A percentile compares a stretch with the other conserved stretches of the same genome.
phyloP scores from a whole-genome alignment of 2,113 vertebrate genomes.

The Heloderma charlesbogerti region DNA sequence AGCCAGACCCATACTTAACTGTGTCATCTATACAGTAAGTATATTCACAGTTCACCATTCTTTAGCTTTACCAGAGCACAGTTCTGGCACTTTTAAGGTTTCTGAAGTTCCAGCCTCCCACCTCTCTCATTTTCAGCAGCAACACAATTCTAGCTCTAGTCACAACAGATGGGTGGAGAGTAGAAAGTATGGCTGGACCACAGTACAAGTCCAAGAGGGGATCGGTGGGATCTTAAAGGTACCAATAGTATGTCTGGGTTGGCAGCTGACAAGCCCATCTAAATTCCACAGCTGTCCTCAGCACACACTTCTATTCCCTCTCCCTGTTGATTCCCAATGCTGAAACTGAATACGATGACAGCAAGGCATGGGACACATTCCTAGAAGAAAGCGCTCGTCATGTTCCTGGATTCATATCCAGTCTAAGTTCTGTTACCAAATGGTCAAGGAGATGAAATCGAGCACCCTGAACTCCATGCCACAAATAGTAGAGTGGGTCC shows the following conservation, averaged over 20 bases:
- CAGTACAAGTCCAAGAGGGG: background rate
- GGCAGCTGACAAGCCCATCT: background rate
- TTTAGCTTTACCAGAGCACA: background rate
- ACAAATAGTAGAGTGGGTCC: background rate
- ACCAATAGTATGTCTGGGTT: background rate
- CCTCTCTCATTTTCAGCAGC: background rate
- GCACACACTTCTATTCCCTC: background rate
- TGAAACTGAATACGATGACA: background rate
- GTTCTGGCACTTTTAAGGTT: background rate
- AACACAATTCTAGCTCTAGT: background rate
- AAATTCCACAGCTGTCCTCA: constrained; percentile 5
- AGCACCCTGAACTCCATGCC: background rate
- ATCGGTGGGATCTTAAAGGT: background rate
- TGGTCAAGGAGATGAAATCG: background rate
- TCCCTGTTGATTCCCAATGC: background rate
- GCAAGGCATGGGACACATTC: constrained; percentile 12
- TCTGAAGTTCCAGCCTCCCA: background rate
- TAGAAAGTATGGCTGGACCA: background rate
- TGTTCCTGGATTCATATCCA: constrained; percentile 3
- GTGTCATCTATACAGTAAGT: background rate
- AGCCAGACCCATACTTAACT: background rate
- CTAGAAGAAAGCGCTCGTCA: background rate
- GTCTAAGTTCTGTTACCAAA: background rate
- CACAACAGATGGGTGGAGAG: background rate
- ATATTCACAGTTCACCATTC: too few species aligned